A percentile compares a stretch with the other conserved stretches of the same genome.
phyloP scores from a whole-genome alignment of 1,140 invertebrate genomes.

The Centruroides sculpturatus region DNA sequence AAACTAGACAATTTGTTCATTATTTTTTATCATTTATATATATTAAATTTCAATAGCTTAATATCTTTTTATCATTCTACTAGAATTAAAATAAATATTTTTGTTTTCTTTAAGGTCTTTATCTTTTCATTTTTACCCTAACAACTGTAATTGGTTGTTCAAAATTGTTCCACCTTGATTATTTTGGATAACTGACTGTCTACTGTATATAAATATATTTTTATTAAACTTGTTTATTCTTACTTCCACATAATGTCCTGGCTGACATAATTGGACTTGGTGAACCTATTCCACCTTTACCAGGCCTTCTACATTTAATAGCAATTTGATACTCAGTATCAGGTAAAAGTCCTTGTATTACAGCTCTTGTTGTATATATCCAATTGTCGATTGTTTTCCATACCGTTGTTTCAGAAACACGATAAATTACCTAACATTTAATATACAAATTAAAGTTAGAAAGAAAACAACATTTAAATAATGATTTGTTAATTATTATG shows the following conservation, averaged over 20 bases:
- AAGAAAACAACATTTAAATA: background rate
- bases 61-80: too few species aligned
- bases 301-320: slow-evolving; percentile 2
- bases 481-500: background rate
- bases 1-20: too few species aligned
- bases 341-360: background rate
- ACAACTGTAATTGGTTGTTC: too few species aligned
- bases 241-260: slow-evolving; percentile 11
- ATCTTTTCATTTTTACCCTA: too few species aligned
- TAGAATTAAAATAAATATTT: too few species aligned
- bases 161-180: too few species aligned
- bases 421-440: slow-evolving; percentile 5
- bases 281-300: slow-evolving; percentile 3
- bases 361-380: background rate
- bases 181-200: too few species aligned
- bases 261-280: background rate
- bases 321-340: slow-evolving; percentile 5
- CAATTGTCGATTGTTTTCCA: slow-evolving; percentile 1
- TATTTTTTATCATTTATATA: too few species aligned
- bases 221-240: background rate
- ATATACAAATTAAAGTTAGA: background rate
- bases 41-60: too few species aligned
- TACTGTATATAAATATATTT: too few species aligned
- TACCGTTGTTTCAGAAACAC: background rate
- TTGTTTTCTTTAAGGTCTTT: too few species aligned